A percentile compares a stretch with the other conserved stretches of the same genome.
phyloP scores from a whole-genome alignment of 2,113 vertebrate genomes.

The Cettia cetti region DNA sequence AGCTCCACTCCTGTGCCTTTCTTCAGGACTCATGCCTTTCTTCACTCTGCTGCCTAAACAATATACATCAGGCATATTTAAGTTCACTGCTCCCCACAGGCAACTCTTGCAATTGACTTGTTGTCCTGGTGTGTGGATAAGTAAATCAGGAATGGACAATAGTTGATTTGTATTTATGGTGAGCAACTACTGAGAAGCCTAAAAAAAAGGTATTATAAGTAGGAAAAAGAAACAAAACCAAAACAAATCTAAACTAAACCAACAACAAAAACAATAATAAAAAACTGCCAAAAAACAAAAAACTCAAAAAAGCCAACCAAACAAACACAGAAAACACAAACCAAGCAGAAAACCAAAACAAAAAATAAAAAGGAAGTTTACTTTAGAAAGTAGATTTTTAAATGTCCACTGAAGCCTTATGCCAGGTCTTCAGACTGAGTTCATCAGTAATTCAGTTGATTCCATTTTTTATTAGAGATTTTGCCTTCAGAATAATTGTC shows the following conservation, averaged over 20 bases:
- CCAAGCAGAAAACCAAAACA: not conserved
- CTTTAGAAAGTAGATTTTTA: not conserved
- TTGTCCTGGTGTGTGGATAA: slow-evolving; percentile 67
- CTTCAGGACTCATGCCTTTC: not conserved
- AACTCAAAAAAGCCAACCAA: not conserved
- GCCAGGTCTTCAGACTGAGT: not conserved
- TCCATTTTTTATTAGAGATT: slow-evolving; percentile 19
- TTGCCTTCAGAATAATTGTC: not conserved
- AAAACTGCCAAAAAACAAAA: not conserved
- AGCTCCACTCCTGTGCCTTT: slow-evolving; percentile 24
- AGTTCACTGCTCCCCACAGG: slow-evolving; percentile 47
- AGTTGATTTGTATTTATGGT: slow-evolving; percentile 65
- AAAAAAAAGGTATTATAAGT: slow-evolving; percentile 28
- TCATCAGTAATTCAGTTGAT: not conserved
- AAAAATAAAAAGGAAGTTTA: not conserved
- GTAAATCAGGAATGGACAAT: slow-evolving; percentile 57
- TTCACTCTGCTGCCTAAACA: slow-evolving; percentile 48
- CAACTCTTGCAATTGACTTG: slow-evolving; percentile 68
- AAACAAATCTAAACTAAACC: not conserved
- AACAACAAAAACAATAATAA: not conserved
- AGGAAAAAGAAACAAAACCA: not conserved
- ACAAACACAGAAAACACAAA: not conserved
- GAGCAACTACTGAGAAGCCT: slow-evolving; percentile 46
- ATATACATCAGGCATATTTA: slow-evolving; percentile 27
- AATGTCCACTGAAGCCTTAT: not conserved